Conservation (phyloP, 2,113 vertebrate species). For the Mus musculus region GRCm39 chr11:99783501-99784000, state of each 20-base stretch:
- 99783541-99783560: too few species aligned
- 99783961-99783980: background rate
- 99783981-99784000: background rate
- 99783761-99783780: background rate
- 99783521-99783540: too few species aligned
- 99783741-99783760: background rate
- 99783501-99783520: background rate
- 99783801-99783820: too few species aligned
- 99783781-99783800: background rate
- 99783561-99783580: too few species aligned
- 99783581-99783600: background rate
- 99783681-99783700: background rate
- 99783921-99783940: background rate
- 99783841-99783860: background rate
- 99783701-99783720: background rate
- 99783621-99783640: background rate
- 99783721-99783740: background rate
- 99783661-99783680: too few species aligned
- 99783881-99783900: background rate
- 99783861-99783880: too few species aligned
- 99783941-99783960: background rate
- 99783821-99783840: background rate
- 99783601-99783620: background rate
- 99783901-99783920: background rate
- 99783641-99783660: too few species aligned